Conservation (phyloP, 2,888 invertebrate genomes). For the Halictus ligatus region DNA sequence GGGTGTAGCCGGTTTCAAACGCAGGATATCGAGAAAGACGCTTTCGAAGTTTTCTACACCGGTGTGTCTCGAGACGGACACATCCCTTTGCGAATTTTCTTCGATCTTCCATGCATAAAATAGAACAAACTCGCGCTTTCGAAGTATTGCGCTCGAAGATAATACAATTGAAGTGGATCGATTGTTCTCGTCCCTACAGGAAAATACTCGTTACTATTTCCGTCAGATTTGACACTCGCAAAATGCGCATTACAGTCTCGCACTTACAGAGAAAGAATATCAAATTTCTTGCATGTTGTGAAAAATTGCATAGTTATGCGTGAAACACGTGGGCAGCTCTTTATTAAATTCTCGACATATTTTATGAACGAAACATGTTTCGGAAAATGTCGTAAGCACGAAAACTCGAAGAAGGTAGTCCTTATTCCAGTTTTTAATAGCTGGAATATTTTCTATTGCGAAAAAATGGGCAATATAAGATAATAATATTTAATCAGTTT, state of each 20-base stretch:
- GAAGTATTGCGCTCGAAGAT: background rate
- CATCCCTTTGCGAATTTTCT: background rate
- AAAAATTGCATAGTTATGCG: background rate
- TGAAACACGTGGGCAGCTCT: background rate
- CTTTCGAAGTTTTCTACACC: background rate
- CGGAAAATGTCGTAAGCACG: background rate
- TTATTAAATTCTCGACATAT: background rate
- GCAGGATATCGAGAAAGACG: conserved; percentile 1
- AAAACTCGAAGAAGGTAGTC: too few relatives aligned
- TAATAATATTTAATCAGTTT: too few relatives aligned
- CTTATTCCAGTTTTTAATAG: too few relatives aligned
- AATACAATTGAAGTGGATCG: background rate
- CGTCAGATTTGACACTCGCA: background rate
- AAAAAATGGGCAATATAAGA: too few relatives aligned
- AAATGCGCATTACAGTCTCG: background rate
- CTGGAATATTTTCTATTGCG: too few relatives aligned
- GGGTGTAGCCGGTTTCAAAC: background rate
- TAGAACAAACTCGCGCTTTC: background rate
- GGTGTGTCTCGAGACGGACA: background rate
- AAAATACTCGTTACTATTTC: background rate
- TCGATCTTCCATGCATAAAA: background rate
- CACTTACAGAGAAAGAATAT: background rate
- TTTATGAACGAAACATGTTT: background rate
- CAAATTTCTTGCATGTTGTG: background rate
- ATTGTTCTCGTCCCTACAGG: background rate